A percentile compares a stretch with the other conserved stretches of the same genome.
phyloP scores from a whole-genome alignment of 2,113 vertebrate genomes.

The Nasalis larvatus region DNA sequence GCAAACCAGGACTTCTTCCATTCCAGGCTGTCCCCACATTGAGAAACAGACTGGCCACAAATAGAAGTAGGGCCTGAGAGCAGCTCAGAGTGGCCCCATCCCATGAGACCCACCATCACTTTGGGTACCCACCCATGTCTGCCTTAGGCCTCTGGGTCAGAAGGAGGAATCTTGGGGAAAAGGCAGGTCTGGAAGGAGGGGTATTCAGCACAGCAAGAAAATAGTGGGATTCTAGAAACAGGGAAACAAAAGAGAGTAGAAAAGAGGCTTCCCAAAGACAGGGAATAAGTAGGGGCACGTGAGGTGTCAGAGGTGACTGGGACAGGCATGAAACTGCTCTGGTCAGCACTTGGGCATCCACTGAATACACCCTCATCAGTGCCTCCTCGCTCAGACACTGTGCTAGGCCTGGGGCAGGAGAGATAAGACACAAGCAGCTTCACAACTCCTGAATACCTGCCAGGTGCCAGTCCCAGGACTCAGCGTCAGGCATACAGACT shows the following conservation, averaged over 20 bases:
- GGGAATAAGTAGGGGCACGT: not conserved
- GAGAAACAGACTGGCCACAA: not conserved
- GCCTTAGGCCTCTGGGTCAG: not conserved
- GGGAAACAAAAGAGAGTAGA: not conserved
- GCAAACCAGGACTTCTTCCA: not conserved
- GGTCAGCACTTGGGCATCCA: too few relatives aligned
- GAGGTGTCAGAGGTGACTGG: not conserved
- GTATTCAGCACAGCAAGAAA: not conserved
- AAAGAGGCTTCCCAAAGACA: not conserved
- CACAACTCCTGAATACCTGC: not conserved
- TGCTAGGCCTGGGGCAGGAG: too few relatives aligned
- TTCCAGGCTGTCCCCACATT: not conserved
- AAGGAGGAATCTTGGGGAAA: not conserved
- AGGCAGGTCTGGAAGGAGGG: not conserved
- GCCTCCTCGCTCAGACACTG: too few relatives aligned
- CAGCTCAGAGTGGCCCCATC: not conserved
- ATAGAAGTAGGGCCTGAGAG: accelerated
- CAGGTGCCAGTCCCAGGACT: not conserved
- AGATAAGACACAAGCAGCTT: not conserved
- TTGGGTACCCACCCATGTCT: accelerated
- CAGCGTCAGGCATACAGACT: not conserved
- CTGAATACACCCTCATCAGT: accelerated
- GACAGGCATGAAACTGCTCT: not conserved
- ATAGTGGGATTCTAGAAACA: not conserved
- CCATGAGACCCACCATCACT: too few relatives aligned